A percentile compares a stretch with the other conserved stretches of the same genome.
Conservation (phyloP, 2,113 vertebrate species). For the Todiramphus saurophagus region DNA sequence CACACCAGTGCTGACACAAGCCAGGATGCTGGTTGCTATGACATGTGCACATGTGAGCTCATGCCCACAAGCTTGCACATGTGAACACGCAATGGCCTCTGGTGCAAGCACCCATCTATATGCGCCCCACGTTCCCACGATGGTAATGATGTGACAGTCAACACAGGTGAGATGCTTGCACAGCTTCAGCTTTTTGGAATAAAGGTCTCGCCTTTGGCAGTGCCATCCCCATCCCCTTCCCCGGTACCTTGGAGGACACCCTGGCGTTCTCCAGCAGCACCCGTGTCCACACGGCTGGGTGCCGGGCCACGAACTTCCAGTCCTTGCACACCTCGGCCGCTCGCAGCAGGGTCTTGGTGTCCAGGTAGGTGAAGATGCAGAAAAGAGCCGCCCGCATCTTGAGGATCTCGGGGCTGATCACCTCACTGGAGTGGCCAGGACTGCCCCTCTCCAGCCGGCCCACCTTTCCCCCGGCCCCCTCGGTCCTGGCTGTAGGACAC, state of each 20-base stretch:
- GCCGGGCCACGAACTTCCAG: slow-evolving; percentile 96
- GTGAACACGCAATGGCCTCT: accelerated
- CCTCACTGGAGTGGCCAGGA: slow-evolving; percentile 88
- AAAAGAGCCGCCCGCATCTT: slow-evolving; percentile 97
- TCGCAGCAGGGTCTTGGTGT: slow-evolving; percentile 91
- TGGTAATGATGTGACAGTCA: accelerated
- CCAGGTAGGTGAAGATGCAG: slow-evolving; percentile 98
- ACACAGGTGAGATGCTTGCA: neutral
- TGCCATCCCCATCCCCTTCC: neutral
- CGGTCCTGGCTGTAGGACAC: slow-evolving; percentile 50
- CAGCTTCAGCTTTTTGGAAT: neutral
- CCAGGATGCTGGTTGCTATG: no score
- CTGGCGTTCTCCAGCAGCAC: slow-evolving; percentile 95
- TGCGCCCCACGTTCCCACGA: accelerated
- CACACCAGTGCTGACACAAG: no score
- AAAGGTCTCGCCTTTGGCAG: accelerated
- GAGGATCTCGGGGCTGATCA: slow-evolving; percentile 96
- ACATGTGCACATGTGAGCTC: accelerated
- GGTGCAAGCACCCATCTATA: accelerated
- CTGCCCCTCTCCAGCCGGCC: slow-evolving; percentile 83
- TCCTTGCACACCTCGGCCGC: slow-evolving; percentile 92
- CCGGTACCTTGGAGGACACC: slow-evolving; percentile 89
- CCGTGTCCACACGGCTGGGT: slow-evolving; percentile 94
- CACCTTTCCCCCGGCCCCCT: slow-evolving; percentile 64
- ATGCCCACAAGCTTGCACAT: accelerated